Evolutionary conservation across 2,888 invertebrate genomes (phyloP).

Genomic region (Polylopha cassiicola): DNA sequence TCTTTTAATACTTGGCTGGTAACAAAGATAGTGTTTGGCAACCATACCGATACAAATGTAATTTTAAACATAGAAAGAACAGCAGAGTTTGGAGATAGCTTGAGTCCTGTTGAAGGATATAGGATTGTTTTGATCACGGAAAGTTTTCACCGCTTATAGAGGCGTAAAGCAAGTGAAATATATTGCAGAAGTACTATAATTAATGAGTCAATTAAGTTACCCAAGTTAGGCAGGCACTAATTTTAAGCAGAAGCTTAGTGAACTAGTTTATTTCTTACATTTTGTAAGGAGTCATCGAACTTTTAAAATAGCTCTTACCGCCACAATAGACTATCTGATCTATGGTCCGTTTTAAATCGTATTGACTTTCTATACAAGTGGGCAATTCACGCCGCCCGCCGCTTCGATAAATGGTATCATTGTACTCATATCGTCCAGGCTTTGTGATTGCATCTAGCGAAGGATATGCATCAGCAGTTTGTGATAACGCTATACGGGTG

Average conservation of each 20-base stretch:
- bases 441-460: conserved; percentile 32
- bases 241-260: conserved; percentile 30
- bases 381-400: conserved; percentile 41
- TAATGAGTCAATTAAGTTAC: conserved; percentile 29
- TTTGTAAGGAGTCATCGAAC: conserved; percentile 52
- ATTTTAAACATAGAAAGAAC: too few species aligned
- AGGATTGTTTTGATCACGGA: too few species aligned
- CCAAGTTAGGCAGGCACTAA: conserved; percentile 24
- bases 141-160: too few species aligned
- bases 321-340: conserved; percentile 51
- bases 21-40: too few species aligned
- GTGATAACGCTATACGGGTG: conserved; percentile 9
- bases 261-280: conserved; percentile 32
- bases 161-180: too few species aligned
- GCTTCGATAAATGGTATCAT: conserved; percentile 31
- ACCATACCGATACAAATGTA: too few species aligned
- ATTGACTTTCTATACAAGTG: conserved; percentile 36
- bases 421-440: conserved; percentile 28
- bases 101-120: too few species aligned
- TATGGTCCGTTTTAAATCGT: conserved; percentile 38
- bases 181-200: conserved; percentile 9
- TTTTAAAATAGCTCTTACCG: conserved; percentile 49
- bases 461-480: conserved; percentile 10
- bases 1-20: too few species aligned
- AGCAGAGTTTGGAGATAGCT: too few species aligned